phyloP scores from a whole-genome alignment of 1,140 invertebrate species.

The Drosophila nigrodunni region DNA sequence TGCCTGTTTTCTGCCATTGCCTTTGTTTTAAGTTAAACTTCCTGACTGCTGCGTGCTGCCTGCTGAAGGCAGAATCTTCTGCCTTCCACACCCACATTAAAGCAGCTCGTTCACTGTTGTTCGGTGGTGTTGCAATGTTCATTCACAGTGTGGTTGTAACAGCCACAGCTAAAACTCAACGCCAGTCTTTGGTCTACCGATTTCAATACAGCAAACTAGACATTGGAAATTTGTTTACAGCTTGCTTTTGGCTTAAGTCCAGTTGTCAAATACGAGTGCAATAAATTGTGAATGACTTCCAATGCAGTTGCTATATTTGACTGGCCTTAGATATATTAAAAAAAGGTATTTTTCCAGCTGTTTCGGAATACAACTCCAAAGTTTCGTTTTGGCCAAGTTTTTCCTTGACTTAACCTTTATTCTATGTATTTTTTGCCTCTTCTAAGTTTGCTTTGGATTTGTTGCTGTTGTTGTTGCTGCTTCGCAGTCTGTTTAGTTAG shows the following conservation, averaged over 20 bases:
- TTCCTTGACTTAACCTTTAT: constrained; percentile 57
- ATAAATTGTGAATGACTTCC: constrained; percentile 66
- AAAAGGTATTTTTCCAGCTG: constrained; percentile 65
- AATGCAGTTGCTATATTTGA: constrained; percentile 48
- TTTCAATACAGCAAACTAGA: not conserved
- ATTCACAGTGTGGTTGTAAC: constrained; percentile 10
- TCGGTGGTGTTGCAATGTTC: constrained; percentile 8
- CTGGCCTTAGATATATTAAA: constrained; percentile 50
- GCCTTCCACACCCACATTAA: constrained; percentile 7
- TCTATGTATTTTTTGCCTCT: constrained; percentile 8
- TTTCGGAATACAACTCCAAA: constrained; percentile 33
- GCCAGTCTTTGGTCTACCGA: not conserved
- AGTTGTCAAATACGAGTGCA: constrained; percentile 70
- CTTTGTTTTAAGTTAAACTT: constrained; percentile 65
- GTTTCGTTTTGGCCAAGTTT: constrained; percentile 61
- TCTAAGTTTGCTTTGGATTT: constrained; percentile 22
- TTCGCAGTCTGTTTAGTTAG: constrained; percentile 61
- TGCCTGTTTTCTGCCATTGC: constrained; percentile 8
- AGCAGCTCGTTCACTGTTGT: not conserved
- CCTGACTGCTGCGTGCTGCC: constrained; percentile 1
- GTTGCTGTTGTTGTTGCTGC: constrained; percentile 46
- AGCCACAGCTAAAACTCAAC: constrained; percentile 19
- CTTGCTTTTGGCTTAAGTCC: constrained; percentile 42
- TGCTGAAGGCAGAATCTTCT: too few relatives aligned
- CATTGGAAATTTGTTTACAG: constrained; percentile 67